Evolutionary conservation across 2,797 vertebrate genomes (phyloP).

Genomic region (Peromyscus nudipes): DNA sequence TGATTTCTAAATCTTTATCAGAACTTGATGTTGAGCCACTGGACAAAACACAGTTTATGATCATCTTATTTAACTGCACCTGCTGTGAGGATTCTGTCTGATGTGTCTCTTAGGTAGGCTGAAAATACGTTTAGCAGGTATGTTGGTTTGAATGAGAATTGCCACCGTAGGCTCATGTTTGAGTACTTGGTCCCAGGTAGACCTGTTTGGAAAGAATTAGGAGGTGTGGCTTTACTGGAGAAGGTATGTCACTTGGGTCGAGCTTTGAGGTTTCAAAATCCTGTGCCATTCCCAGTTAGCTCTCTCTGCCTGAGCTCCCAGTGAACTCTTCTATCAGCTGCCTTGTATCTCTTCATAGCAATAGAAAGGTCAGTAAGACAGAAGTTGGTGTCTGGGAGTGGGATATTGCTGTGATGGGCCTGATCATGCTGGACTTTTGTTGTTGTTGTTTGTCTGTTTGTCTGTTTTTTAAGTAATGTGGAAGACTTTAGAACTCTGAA

Average conservation of each 20-base stretch:
- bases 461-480: background rate
- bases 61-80: slow-evolving; percentile 86
- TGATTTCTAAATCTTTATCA: slow-evolving; percentile 97
- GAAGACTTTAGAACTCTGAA: background rate
- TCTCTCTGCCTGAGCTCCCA: background rate
- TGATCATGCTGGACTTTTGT: background rate
- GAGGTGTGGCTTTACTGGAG: background rate
- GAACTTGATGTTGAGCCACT: slow-evolving; percentile 93
- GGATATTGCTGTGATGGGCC: too few relatives aligned
- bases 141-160: background rate
- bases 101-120: slow-evolving; percentile 97
- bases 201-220: background rate
- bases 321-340: background rate
- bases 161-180: background rate
- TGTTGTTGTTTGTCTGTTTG: background rate
- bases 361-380: background rate
- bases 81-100: slow-evolving; percentile 98
- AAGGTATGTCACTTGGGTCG: background rate
- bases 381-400: background rate
- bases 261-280: background rate
- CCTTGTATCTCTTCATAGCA: background rate
- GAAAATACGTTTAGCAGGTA: slow-evolving; percentile 98
- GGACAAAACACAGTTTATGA: slow-evolving; percentile 91
- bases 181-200: background rate
- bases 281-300: background rate